Percentiles rank a stretch among this genome's conserved stretches.
Conservation (phyloP, 2,797 vertebrate genomes). For the Eutrigla gurnardus region DNA sequence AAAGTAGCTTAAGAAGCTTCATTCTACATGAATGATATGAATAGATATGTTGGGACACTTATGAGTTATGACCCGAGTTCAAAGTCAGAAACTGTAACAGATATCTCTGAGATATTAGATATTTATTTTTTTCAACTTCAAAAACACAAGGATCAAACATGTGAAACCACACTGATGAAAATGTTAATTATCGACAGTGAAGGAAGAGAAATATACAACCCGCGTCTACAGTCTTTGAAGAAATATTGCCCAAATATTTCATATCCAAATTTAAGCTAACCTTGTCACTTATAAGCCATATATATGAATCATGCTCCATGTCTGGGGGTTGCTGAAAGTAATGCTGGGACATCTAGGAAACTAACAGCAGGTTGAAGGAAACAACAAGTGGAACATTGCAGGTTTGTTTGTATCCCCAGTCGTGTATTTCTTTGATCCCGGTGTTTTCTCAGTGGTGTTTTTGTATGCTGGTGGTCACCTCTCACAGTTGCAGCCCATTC, state of each 20-base stretch:
- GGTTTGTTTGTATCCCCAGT: not conserved
- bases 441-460: constrained; percentile 45
- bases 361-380: not conserved
- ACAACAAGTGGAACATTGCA: not conserved
- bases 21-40: not conserved
- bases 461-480: constrained; percentile 47
- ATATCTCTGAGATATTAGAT: constrained; percentile 11
- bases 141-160: not conserved
- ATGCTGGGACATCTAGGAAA: not conserved
- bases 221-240: not conserved
- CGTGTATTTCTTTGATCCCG: constrained; percentile 7
- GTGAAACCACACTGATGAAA: constrained; percentile 6
- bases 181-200: not conserved
- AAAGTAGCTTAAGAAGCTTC: not conserved
- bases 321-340: not conserved
- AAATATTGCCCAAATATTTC: not conserved
- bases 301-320: not conserved
- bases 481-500: constrained; percentile 40
- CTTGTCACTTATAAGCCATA: not conserved
- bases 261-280: not conserved
- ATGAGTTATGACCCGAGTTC: not conserved
- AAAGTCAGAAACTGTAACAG: not conserved
- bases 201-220: not conserved
- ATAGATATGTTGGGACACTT: not conserved
- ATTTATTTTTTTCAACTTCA: constrained; percentile 5